A percentile compares a stretch with the other conserved stretches of the same genome.
Conservation (phyloP, 2,113 vertebrate genomes). For the Acrocephalus kingi region DNA sequence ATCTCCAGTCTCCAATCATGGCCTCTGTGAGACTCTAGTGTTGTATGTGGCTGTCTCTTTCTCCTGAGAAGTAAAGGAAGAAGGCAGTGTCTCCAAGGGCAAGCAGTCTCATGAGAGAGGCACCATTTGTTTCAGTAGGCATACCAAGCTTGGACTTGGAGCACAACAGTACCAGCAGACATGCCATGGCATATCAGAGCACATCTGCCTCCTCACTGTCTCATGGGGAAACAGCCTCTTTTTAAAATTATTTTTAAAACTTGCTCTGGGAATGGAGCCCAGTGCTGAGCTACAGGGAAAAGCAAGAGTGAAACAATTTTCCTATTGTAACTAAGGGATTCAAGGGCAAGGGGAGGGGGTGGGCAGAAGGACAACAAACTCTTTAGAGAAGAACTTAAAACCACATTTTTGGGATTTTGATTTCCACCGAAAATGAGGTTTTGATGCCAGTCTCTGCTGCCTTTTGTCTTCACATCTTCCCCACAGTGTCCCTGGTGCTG, state of each 20-base stretch:
- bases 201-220: neutral
- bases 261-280: constrained; percentile 24
- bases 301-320: neutral
- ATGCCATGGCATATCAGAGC: neutral
- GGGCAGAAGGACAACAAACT: neutral
- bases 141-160: neutral
- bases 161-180: neutral
- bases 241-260: neutral
- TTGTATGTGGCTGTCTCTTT: neutral
- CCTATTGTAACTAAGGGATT: neutral
- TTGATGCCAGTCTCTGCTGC: neutral
- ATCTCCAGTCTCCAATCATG: neutral
- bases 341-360: neutral
- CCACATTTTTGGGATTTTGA: neutral
- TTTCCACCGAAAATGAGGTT: neutral
- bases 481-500: rapidly evolving
- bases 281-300: constrained; percentile 8
- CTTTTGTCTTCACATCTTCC: neutral
- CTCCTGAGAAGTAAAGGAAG: neutral
- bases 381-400: neutral
- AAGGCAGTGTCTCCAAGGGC: neutral
- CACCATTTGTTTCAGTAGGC: neutral
- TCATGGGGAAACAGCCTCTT: neutral
- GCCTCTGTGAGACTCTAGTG: neutral
- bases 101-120: neutral